These are phyloP conservation scores for Percopsis transmontana DNA, from an alignment of 2,113 vertebrate species.

Conservation along the genomic window DNA sequence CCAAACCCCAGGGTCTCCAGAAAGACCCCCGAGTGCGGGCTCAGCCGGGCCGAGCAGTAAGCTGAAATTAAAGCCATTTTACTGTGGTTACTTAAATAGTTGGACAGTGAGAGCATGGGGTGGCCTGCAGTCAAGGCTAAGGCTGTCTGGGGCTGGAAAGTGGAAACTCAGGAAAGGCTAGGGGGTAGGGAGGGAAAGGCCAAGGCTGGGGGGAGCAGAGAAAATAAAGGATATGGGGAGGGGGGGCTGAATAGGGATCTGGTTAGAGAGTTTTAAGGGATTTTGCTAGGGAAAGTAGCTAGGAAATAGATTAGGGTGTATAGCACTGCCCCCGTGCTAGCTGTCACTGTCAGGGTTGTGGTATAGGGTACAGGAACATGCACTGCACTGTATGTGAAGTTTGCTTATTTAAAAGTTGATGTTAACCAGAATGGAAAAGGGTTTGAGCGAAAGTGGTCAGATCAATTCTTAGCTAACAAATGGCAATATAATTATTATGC, in stretches of 20 bases:
- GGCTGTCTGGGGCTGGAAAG: constrained; percentile 68
- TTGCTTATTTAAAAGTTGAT: constrained; percentile 15
- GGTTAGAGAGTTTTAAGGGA: constrained; percentile 57
- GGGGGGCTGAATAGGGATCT: constrained; percentile 48
- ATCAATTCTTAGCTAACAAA: neutral
- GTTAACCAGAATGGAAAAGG: neutral
- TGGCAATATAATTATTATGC: neutral
- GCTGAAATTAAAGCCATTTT: constrained; percentile 77
- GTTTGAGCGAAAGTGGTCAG: neutral
- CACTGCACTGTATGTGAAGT: neutral
- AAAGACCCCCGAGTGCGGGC: constrained; percentile 70
- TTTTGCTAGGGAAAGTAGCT: constrained; percentile 15
- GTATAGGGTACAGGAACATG: neutral
- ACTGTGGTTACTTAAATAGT: constrained; percentile 78
- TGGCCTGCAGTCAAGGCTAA: constrained; percentile 74
- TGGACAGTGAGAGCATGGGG: constrained; percentile 73
- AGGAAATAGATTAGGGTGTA: constrained; percentile 7
- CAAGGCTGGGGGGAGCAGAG: constrained; percentile 12
- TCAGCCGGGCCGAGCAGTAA: constrained; percentile 57
- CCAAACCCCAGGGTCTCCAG: constrained; percentile 57
- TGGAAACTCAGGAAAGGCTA: constrained; percentile 55
- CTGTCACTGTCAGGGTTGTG: neutral
- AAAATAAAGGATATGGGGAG: constrained; percentile 10
- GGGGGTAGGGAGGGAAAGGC: constrained; percentile 6
- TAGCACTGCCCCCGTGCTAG: neutral